A percentile compares a stretch with the other conserved stretches of the same genome.
These are phyloP conservation scores for Spea hammondii DNA, from an alignment of 2,797 vertebrate species.

Conservation along the genomic window DNA sequence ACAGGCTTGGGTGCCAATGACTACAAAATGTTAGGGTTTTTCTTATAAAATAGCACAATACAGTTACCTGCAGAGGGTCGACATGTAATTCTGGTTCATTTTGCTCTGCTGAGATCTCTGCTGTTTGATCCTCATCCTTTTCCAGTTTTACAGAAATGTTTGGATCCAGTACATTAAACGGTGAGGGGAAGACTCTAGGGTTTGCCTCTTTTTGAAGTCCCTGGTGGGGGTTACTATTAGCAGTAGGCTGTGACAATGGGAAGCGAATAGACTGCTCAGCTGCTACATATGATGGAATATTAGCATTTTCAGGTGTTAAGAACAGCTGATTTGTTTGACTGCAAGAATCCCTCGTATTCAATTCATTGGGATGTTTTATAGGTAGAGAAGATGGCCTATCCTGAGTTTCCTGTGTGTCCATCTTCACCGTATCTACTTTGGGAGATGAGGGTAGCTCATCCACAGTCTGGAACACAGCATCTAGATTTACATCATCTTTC, in stretches of 20 bases:
- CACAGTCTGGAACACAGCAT: constrained; percentile 73
- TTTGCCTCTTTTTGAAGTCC: constrained; percentile 54
- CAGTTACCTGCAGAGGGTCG: not conserved
- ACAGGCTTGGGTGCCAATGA: too few relatives aligned
- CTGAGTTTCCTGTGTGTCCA: constrained; percentile 65
- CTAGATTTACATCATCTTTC: constrained; percentile 68
- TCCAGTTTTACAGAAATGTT: constrained; percentile 51
- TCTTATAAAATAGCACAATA: not conserved
- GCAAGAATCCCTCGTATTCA: constrained; percentile 49
- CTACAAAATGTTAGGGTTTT: too few relatives aligned
- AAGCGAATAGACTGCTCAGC: constrained; percentile 57
- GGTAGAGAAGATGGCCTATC: constrained; percentile 53
- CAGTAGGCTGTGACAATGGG: constrained; percentile 58
- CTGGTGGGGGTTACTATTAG: constrained; percentile 57
- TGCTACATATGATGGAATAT: constrained; percentile 59
- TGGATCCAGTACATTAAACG: constrained; percentile 46
- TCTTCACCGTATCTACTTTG: constrained; percentile 62
- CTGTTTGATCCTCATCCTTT: constrained; percentile 40
- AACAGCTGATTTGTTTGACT: constrained; percentile 57
- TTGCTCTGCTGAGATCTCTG: not conserved
- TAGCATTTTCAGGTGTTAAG: constrained; percentile 60
- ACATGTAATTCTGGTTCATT: not conserved
- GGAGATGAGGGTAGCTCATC: constrained; percentile 70
- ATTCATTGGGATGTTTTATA: constrained; percentile 55
- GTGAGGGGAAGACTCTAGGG: constrained; percentile 3